Conservation (phyloP, 2,797 vertebrate species). For the Manis pentadactyla region DNA sequence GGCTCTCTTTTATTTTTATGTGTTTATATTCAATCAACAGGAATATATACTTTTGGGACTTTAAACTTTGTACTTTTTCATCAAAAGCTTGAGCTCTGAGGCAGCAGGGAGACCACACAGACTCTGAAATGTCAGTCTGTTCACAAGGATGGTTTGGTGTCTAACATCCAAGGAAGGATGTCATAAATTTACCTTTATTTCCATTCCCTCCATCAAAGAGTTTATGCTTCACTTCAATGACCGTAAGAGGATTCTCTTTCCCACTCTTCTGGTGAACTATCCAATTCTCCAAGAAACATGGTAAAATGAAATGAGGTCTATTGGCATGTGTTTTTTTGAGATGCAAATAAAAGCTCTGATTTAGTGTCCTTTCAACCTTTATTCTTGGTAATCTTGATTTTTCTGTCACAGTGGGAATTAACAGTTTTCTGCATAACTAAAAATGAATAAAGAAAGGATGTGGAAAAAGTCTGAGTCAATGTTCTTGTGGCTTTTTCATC, state of each 20-base stretch:
- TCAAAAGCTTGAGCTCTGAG: not conserved
- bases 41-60: not conserved
- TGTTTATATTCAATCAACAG: not conserved
- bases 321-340: conserved; percentile 49
- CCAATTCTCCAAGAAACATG: not conserved
- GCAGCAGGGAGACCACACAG: not conserved
- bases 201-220: conserved; percentile 1
- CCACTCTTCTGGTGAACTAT: conserved; percentile 15
- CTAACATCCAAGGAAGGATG: not conserved
- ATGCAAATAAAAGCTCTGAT: conserved; percentile 32
- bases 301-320: conserved; percentile 43
- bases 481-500: conserved; percentile 67
- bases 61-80: not conserved
- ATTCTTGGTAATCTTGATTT: conserved; percentile 49
- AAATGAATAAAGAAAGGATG: conserved; percentile 63
- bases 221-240: conserved; percentile 37
- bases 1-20: not conserved
- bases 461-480: conserved; percentile 48
- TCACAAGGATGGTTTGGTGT: conserved; percentile 19
- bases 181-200: conserved; percentile 52
- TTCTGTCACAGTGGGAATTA: conserved; percentile 57
- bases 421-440: conserved; percentile 73
- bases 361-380: conserved; percentile 61
- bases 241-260: conserved; percentile 21
- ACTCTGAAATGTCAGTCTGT: not conserved